Conservation (phyloP, 2,888 invertebrate genomes). For the Strigamia transsilvanica region DNA sequence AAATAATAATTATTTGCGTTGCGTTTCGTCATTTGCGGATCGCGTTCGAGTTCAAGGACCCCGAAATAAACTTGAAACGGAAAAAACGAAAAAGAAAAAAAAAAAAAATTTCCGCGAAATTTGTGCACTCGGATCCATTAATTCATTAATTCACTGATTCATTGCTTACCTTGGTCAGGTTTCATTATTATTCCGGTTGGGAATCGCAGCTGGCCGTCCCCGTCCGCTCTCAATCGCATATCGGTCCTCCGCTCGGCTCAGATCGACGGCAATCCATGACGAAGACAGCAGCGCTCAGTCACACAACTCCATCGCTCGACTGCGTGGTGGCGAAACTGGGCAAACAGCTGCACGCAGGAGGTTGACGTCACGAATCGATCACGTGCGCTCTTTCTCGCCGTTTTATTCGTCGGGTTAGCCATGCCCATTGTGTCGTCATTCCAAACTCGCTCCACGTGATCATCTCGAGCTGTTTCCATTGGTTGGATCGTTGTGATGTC, state of each 20-base stretch:
- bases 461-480: not conserved
- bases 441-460: not conserved
- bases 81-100: not conserved
- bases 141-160: no score
- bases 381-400: not conserved
- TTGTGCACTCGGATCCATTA: not conserved
- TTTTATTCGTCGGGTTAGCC: not conserved
- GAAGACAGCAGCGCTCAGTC: not conserved
- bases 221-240: not conserved
- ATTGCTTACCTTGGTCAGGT: slow-evolving; percentile 42
- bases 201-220: not conserved
- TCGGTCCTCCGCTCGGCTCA: not conserved
- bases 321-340: not conserved
- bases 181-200: not conserved
- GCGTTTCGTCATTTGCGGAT: not conserved
- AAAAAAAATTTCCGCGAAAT: not conserved
- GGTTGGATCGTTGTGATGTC: not conserved
- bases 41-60: slow-evolving; percentile 23
- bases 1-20: not conserved
- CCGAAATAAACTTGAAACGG: slow-evolving; percentile 39
- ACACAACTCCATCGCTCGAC: slow-evolving; percentile 6
- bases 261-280: not conserved
- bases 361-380: not conserved
- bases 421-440: not conserved
- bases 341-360: slow-evolving; percentile 11